Conservation (phyloP, 2,113 vertebrate species). For the Cyphomyrus discorhynchus region DNA sequence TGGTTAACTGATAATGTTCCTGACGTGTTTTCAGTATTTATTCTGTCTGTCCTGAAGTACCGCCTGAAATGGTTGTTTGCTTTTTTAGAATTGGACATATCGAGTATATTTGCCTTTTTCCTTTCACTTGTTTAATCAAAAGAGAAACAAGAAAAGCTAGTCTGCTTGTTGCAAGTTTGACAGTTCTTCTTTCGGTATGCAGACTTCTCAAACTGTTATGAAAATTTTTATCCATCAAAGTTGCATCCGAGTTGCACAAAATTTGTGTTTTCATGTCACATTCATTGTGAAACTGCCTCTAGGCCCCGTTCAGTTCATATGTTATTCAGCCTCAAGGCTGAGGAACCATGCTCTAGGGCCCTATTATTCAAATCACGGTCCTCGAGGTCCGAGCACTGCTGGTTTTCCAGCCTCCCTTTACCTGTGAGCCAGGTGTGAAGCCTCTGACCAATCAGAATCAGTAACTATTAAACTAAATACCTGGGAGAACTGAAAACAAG, state of each 20-base stretch:
- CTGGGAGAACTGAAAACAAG: no score
- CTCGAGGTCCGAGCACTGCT: no score
- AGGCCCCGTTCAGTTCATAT: neutral
- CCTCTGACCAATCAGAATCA: no score
- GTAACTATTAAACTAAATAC: no score
- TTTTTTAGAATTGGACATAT: no score
- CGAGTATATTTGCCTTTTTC: neutral
- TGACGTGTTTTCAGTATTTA: no score
- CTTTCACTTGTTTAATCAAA: neutral
- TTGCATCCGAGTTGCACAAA: neutral
- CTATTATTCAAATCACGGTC: no score
- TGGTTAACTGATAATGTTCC: no score
- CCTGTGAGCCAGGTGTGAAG: no score
- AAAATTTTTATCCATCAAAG: neutral
- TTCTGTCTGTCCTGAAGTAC: no score
- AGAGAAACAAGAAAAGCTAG: neutral
- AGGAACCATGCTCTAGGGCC: neutral
- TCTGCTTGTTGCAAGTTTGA: neutral
- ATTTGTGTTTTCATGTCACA: neutral
- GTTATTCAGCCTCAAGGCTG: neutral
- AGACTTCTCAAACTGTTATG: neutral
- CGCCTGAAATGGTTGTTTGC: no score
- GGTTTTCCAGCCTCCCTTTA: no score
- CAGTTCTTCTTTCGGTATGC: neutral
- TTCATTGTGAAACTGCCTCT: neutral